These are phyloP conservation scores for Dastarcus helophoroides DNA, from an alignment of 2,888 invertebrate genomes.

Conservation along the genomic window DNA sequence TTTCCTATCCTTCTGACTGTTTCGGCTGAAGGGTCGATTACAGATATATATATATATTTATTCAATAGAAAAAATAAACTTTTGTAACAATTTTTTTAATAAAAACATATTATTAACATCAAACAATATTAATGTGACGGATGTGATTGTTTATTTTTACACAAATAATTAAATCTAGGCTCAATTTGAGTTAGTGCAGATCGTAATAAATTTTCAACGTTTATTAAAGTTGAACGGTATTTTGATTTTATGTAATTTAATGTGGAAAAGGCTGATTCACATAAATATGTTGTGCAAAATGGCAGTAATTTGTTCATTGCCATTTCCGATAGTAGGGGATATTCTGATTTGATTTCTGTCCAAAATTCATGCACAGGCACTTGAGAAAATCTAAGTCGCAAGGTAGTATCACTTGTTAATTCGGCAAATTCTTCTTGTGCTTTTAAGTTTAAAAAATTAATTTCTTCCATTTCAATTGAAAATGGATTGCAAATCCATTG, in stretches of 20 bases:
- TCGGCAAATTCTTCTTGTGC: too few species aligned
- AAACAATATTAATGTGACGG: conserved; percentile 6
- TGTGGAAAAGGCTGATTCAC: conserved; percentile 5
- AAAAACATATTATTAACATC: conserved; percentile 5
- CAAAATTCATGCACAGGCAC: too few species aligned
- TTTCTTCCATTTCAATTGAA: too few species aligned
- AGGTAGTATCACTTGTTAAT: too few species aligned
- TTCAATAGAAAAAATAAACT: conserved; percentile 3
- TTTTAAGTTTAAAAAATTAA: too few species aligned
- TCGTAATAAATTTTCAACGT: conserved; percentile 6
- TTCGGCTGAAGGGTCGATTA: too few species aligned
- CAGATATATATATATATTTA: conserved; percentile 3
- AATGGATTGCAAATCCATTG: too few species aligned
- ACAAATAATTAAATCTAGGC: conserved; percentile 6
- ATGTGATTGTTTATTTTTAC: conserved; percentile 6
- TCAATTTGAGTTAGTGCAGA: conserved; percentile 5
- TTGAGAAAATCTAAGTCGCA: too few species aligned
- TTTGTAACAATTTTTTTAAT: conserved; percentile 6
- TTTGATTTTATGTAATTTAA: conserved; percentile 6
- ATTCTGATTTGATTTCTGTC: too few species aligned
- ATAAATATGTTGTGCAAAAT: conserved; percentile 4
- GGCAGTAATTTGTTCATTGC: too few species aligned
- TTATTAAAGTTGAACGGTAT: conserved; percentile 6
- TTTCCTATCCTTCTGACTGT: too few species aligned
- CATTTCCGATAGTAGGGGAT: too few species aligned